These are phyloP conservation scores for Cenopis cana DNA, from an alignment of 2,888 invertebrate genomes.

Conservation along the genomic window DNA sequence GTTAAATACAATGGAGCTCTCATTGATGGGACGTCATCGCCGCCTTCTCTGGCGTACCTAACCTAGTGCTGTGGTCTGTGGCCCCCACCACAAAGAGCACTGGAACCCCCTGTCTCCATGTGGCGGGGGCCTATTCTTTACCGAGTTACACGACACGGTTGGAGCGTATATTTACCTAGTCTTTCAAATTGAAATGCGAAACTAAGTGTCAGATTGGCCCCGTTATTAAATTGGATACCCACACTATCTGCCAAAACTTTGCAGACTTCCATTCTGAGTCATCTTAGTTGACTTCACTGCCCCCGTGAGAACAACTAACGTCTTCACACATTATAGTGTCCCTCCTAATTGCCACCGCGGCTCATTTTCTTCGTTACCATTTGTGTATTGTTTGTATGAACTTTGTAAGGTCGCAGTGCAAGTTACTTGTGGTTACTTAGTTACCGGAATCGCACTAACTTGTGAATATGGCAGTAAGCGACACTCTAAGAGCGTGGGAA, in stretches of 20 bases:
- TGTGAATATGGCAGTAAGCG: conserved; percentile 20
- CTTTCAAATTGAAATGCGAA: too few relatives aligned
- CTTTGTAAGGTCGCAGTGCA: conserved; percentile 26
- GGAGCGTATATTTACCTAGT: too few relatives aligned
- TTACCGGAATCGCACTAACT: conserved; percentile 27
- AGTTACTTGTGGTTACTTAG: too few relatives aligned
- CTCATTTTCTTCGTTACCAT: conserved; percentile 49
- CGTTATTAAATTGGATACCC: conserved; percentile 8
- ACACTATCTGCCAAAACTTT: conserved; percentile 26
- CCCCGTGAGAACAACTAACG: conserved; percentile 61
- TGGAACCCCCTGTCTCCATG: too few relatives aligned
- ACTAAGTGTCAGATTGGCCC: neutral
- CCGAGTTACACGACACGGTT: too few relatives aligned
- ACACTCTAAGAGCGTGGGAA: conserved; percentile 29
- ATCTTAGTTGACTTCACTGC: conserved; percentile 18
- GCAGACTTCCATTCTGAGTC: conserved; percentile 22
- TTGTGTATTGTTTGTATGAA: conserved; percentile 25
- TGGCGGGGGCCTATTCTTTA: too few relatives aligned
- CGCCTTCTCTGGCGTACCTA: too few relatives aligned
- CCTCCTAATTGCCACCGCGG: conserved; percentile 65
- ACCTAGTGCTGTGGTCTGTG: too few relatives aligned
- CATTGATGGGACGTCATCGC: too few relatives aligned
- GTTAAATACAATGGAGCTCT: too few relatives aligned
- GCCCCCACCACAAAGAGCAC: too few relatives aligned
- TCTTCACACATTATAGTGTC: conserved; percentile 58